Conservation (phyloP, 2,113 vertebrate genomes). For the Grammatotria lemairii region DNA sequence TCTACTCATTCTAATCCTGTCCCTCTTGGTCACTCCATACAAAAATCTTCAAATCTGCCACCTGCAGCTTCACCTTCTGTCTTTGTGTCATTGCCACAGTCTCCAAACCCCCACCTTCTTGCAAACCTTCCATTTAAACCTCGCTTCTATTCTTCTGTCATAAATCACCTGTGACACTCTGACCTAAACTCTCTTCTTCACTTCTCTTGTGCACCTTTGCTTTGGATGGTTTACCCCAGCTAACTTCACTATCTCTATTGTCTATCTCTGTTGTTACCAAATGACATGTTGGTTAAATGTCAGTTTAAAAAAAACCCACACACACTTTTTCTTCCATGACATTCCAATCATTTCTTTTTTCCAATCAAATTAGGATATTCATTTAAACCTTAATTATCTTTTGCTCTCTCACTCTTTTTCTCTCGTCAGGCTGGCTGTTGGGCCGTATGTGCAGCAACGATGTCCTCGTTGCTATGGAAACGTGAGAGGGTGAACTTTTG, state of each 20-base stretch:
- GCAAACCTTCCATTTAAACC: not conserved
- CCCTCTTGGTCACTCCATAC: not conserved
- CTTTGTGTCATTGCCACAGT: not conserved
- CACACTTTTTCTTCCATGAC: not conserved
- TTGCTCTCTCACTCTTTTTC: not conserved
- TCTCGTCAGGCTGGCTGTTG: constrained; percentile 5
- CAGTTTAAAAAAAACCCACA: not conserved
- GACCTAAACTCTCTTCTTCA: not conserved
- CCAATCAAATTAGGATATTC: not conserved
- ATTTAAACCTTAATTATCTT: constrained; percentile 31
- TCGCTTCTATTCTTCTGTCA: not conserved
- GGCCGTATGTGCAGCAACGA: constrained; percentile 31
- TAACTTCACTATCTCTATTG: not conserved
- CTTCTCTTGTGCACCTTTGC: not conserved
- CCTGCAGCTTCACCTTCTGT: not conserved
- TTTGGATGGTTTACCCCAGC: not conserved
- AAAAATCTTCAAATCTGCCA: not conserved
- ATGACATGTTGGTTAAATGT: constrained; percentile 5
- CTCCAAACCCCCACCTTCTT: not conserved
- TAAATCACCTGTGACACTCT: not conserved
- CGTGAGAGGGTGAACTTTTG: constrained; percentile 55
- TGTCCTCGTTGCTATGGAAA: constrained; percentile 58
- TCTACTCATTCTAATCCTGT: not conserved
- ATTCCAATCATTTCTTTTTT: not conserved
- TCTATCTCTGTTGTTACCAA: not conserved